Percentiles rank a stretch among this genome's conserved stretches.
Evolutionary conservation across 2,888 invertebrate genomes (phyloP).

Genomic region (Pogonocherus hispidulus): DNA sequence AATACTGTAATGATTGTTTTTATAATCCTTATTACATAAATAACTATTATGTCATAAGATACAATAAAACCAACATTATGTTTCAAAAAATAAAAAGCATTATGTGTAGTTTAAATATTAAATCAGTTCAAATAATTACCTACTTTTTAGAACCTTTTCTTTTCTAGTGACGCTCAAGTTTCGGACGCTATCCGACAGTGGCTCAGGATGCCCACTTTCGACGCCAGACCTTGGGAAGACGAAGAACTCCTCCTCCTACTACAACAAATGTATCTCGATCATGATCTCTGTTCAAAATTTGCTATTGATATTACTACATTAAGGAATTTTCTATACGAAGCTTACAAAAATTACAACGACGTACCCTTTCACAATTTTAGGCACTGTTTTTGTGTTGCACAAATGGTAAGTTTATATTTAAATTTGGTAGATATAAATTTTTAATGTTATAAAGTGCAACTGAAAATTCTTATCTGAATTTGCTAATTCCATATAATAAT

Average conservation of each 20-base stretch:
- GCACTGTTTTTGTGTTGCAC: slow-evolving; percentile 89
- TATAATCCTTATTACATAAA: too few species aligned
- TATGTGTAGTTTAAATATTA: too few species aligned
- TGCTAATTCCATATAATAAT: too few species aligned
- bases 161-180: slow-evolving; percentile 74
- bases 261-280: slow-evolving; percentile 86
- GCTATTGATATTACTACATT: slow-evolving; percentile 80
- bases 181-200: slow-evolving; percentile 76
- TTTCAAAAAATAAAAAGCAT: too few species aligned
- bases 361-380: slow-evolving; percentile 91
- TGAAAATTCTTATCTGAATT: too few species aligned
- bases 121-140: slow-evolving; percentile 5
- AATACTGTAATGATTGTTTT: too few species aligned
- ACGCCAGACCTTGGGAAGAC: slow-evolving; percentile 87
- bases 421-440: too few species aligned
- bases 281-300: slow-evolving; percentile 81
- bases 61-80: too few species aligned
- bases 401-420: slow-evolving; percentile 77
- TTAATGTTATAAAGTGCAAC: too few species aligned
- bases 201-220: slow-evolving; percentile 80
- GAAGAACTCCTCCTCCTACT: slow-evolving; percentile 83
- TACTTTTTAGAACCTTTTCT: slow-evolving; percentile 23
- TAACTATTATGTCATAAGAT: too few species aligned
- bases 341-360: slow-evolving; percentile 86
- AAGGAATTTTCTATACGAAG: slow-evolving; percentile 81